Evolutionary conservation across 2,113 vertebrate species (phyloP).

Genomic region (Rhinogobius similis): DNA sequence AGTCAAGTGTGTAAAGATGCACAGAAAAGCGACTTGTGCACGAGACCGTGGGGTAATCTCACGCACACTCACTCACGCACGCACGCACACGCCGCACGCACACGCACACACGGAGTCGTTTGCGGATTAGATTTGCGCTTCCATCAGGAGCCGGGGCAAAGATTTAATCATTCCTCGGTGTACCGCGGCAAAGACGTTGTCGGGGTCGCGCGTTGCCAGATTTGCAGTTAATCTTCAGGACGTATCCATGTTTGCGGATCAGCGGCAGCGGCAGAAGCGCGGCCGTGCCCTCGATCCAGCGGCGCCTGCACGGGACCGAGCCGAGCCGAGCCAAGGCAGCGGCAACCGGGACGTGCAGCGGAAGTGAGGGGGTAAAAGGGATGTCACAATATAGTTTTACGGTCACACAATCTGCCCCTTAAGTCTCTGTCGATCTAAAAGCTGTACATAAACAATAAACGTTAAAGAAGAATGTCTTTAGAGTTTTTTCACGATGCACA

Average conservation of each 20-base stretch:
- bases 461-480: too few relatives aligned
- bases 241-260: conserved; percentile 77
- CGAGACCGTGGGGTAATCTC: conserved; percentile 71
- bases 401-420: too few relatives aligned
- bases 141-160: conserved; percentile 66
- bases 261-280: conserved; percentile 44
- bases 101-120: conserved; percentile 40
- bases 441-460: too few relatives aligned
- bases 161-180: conserved; percentile 76
- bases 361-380: background rate
- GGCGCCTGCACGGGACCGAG: conserved; percentile 56
- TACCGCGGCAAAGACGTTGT: conserved; percentile 79
- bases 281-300: conserved; percentile 71
- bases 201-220: conserved; percentile 76
- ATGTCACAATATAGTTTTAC: conserved; percentile 51
- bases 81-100: conserved; percentile 18
- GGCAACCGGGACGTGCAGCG: background rate
- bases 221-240: conserved; percentile 81
- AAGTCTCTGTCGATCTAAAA: too few relatives aligned
- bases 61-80: background rate
- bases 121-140: conserved; percentile 67
- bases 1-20: conserved; percentile 28
- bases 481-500: too few relatives aligned
- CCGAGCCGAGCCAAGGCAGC: conserved; percentile 26
- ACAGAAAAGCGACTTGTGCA: conserved; percentile 31